Evolutionary conservation across 2,797 vertebrate species (phyloP).

Genomic region (Apogon talboti): DNA sequence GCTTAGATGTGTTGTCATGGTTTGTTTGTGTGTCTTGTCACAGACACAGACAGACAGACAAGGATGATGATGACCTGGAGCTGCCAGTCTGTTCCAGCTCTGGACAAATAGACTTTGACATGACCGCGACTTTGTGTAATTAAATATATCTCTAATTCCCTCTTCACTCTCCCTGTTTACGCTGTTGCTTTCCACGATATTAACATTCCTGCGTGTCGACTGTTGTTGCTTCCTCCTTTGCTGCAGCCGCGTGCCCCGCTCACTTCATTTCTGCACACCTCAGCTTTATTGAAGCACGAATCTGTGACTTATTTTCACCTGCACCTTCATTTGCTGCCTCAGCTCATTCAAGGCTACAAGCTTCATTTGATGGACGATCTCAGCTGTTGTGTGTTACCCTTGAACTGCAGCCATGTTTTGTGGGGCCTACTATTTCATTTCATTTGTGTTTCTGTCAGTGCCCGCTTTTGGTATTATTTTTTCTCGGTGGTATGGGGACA

Average conservation of each 20-base stretch:
- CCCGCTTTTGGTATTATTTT: constrained; percentile 2
- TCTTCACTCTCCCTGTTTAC: constrained; percentile 25
- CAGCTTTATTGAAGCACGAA: constrained; percentile 64
- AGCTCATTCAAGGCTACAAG: constrained; percentile 64
- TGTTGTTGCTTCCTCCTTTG: constrained; percentile 14
- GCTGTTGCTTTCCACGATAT: constrained; percentile 19
- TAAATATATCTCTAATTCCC: constrained; percentile 22
- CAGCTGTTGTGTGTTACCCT: constrained; percentile 49
- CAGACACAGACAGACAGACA: constrained; percentile 8
- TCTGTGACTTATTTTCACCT: constrained; percentile 69
- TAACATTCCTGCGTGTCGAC: constrained; percentile 14
- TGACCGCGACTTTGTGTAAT: constrained; percentile 32
- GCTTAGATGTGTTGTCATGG: constrained; percentile 10
- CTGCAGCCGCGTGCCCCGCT: constrained; percentile 19
- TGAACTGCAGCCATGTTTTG: constrained; percentile 36
- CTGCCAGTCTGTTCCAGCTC: constrained; percentile 32
- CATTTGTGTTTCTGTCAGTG: constrained; percentile 36
- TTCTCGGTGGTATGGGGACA: constrained; percentile 8
- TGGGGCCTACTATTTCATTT: constrained; percentile 42
- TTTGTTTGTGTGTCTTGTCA: constrained; percentile 3
- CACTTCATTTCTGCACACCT: constrained; percentile 60
- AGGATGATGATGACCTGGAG: constrained; percentile 47
- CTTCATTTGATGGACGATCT: constrained; percentile 65
- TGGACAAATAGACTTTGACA: constrained; percentile 50
- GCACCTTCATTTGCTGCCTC: constrained; percentile 72